Evolutionary conservation across 2,888 invertebrate genomes (phyloP).

Genomic region (Sphaerophoria taeniata): DNA sequence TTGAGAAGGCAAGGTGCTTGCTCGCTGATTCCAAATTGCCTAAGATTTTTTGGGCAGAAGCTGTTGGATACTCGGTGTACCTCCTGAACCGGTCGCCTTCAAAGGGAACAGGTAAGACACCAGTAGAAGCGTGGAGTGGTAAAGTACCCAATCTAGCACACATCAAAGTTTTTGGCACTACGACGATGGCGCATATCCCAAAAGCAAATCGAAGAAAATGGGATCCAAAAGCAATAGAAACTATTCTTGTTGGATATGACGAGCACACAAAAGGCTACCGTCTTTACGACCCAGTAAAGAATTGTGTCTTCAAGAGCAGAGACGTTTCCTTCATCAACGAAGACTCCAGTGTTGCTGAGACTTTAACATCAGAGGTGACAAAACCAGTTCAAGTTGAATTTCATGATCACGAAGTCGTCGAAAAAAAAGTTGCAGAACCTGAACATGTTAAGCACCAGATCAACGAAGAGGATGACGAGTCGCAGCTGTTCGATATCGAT

Average conservation of each 20-base stretch:
- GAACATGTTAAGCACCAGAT: slow-evolving; percentile 1
- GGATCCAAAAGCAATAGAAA: slow-evolving; percentile 56
- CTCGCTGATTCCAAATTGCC: not conserved
- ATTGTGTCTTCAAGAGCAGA: not conserved
- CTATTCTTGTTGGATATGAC: slow-evolving; percentile 55
- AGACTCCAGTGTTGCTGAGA: not conserved
- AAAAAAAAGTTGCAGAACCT: not conserved
- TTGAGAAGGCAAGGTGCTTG: too few species aligned
- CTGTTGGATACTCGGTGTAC: slow-evolving; percentile 4
- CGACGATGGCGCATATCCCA: too few species aligned
- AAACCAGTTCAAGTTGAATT: slow-evolving; percentile 2
- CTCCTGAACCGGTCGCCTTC: not conserved
- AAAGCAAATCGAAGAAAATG: slow-evolving; percentile 56
- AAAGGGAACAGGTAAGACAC: slow-evolving; percentile 13
- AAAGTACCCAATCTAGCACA: too few species aligned
- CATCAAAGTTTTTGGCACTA: too few species aligned
- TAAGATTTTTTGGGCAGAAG: slow-evolving; percentile 1
- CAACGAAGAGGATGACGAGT: not conserved
- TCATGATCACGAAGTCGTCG: not conserved
- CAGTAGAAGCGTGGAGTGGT: slow-evolving; percentile 1
- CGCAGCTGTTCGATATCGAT: not conserved
- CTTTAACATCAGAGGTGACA: not conserved
- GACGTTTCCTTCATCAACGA: slow-evolving; percentile 3
- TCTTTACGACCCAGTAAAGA: slow-evolving; percentile 20
- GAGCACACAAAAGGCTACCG: slow-evolving; percentile 64